Percentiles rank a stretch among this genome's conserved stretches.
phyloP scores from a whole-genome alignment of 2,888 invertebrate species.

The Eupithecia tripunctaria region DNA sequence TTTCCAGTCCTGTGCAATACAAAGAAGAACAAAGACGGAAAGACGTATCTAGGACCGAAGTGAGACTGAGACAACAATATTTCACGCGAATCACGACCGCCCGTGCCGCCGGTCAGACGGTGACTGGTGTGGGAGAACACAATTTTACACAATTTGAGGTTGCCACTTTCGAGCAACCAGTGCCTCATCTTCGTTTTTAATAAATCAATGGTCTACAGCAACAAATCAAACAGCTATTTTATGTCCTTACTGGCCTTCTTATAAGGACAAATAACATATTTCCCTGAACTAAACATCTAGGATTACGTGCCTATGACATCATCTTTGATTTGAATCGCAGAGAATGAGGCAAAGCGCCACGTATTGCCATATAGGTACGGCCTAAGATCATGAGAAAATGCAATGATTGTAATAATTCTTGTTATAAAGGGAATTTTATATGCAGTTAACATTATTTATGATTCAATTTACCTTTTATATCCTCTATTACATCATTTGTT shows the following conservation, averaged over 20 bases:
- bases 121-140: too few relatives aligned
- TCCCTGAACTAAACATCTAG: constrained; percentile 8
- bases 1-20: too few relatives aligned
- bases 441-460: background rate
- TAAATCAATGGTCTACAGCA: too few relatives aligned
- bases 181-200: too few relatives aligned
- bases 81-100: too few relatives aligned
- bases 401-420: constrained; percentile 17
- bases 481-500: background rate
- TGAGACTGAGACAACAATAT: too few relatives aligned
- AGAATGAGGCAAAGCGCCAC: constrained; percentile 25
- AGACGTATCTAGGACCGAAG: too few relatives aligned
- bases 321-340: constrained; percentile 32
- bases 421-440: constrained; percentile 3
- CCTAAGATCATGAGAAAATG: constrained; percentile 29
- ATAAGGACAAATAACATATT: constrained; percentile 4
- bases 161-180: too few relatives aligned
- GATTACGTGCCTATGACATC: constrained; percentile 18
- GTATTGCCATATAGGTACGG: constrained; percentile 31
- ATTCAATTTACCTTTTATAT: background rate
- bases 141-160: too few relatives aligned
- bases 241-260: background rate
- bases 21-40: too few relatives aligned
- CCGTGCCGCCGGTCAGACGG: too few relatives aligned
- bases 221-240: background rate